phyloP scores from a whole-genome alignment of 2,113 vertebrate species.

The Gobiocypris rarus region DNA sequence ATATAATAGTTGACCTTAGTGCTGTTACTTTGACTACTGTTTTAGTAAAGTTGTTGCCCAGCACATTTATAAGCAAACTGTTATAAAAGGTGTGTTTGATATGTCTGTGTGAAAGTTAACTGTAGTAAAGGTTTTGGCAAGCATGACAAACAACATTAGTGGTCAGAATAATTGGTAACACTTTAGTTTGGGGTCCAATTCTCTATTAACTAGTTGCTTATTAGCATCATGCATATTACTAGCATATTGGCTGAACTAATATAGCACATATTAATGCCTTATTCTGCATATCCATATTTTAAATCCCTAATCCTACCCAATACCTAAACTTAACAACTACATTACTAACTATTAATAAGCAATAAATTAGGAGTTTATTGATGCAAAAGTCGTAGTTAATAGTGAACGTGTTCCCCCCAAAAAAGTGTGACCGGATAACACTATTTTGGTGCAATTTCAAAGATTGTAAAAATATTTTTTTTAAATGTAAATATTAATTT shows the following conservation, averaged over 20 bases:
- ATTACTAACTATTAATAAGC: too few species aligned
- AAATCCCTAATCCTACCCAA: too few species aligned
- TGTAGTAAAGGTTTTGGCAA: background rate
- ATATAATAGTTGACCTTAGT: conserved; percentile 17
- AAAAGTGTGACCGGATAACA: too few species aligned
- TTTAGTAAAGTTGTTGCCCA: background rate
- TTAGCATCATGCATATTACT: too few species aligned
- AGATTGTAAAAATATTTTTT: background rate
- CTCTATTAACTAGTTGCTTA: background rate
- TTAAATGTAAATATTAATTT: background rate
- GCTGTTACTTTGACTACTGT: conserved; percentile 15
- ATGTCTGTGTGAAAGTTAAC: background rate
- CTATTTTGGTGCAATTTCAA: background rate
- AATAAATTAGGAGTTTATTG: too few species aligned
- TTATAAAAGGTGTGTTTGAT: background rate
- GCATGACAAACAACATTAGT: background rate
- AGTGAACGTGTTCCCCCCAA: too few species aligned
- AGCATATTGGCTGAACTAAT: too few species aligned
- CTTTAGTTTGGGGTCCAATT: too few species aligned
- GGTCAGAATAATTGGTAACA: background rate
- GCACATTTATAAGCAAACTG: background rate
- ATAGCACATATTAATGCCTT: too few species aligned
- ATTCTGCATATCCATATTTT: too few species aligned
- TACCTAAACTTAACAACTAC: too few species aligned
- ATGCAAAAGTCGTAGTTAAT: too few species aligned